A percentile compares a stretch with the other conserved stretches of the same genome.
phyloP scores from a whole-genome alignment of 2,113 vertebrate genomes.

The Apteryx owenii region DNA sequence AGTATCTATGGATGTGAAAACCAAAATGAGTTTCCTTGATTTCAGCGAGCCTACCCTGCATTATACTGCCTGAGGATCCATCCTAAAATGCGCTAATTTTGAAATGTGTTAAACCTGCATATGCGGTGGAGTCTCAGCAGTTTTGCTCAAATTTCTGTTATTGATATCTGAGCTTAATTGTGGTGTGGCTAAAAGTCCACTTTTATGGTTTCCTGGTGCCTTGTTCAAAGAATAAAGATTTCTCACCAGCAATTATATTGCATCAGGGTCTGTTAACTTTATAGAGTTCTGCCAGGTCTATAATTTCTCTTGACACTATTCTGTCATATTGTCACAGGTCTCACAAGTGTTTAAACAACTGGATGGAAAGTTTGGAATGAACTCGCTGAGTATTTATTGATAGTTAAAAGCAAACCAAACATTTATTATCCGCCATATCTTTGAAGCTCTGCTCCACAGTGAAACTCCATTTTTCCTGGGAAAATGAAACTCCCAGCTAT shows the following conservation, averaged over 20 bases:
- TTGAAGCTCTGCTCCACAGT: slow-evolving; percentile 1
- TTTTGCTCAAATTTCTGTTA: slow-evolving; percentile 50
- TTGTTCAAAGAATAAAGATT: slow-evolving; percentile 44
- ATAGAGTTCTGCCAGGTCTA: slow-evolving; percentile 30
- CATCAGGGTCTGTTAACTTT: slow-evolving; percentile 12
- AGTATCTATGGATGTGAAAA: background rate
- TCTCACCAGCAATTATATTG: slow-evolving; percentile 34
- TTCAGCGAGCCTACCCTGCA: background rate
- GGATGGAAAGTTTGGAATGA: slow-evolving; percentile 37
- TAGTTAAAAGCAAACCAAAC: slow-evolving; percentile 48
- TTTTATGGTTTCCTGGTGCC: slow-evolving; percentile 54
- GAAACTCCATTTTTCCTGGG: slow-evolving; percentile 55
- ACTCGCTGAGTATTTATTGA: slow-evolving; percentile 25
- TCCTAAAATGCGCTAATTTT: slow-evolving; percentile 2
- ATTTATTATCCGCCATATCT: slow-evolving; percentile 63
- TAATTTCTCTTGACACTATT: slow-evolving; percentile 51
- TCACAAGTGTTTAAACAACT: slow-evolving; percentile 44
- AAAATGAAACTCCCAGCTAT: slow-evolving; percentile 59
- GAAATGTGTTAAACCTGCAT: slow-evolving; percentile 44
- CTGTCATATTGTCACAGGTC: slow-evolving; percentile 42
- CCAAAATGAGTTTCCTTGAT: background rate
- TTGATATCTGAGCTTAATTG: slow-evolving; percentile 53
- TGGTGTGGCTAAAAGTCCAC: slow-evolving; percentile 33
- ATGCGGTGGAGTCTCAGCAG: slow-evolving; percentile 20
- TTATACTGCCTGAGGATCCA: background rate